Evolutionary conservation across 1,140 invertebrate species (phyloP), one percentile per base, ranked within the genome.

Genomic region (Druon quercuslanigerum): DNA sequence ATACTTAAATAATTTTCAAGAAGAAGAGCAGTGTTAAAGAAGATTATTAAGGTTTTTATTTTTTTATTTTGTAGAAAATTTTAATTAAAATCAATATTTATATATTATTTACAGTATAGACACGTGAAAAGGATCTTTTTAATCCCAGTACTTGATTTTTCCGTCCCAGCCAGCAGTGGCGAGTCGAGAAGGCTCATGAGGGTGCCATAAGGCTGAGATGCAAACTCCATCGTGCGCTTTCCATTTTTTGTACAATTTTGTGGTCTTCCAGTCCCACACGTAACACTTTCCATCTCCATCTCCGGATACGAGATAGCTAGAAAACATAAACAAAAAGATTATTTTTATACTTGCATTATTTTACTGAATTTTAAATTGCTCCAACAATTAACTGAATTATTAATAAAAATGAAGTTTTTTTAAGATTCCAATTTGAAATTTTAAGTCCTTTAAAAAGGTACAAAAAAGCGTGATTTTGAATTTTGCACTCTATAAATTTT

Each of bases 251-350:
- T 98, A 99, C 66, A 99, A 93, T 92, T 99, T 98, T 51, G 98
- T 99, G 0, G 97, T 98, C 90, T 99, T 99, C 98, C 98, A 99
- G 89, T 99, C 98, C 99, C 99, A 99, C 51, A 99, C 95, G 88
- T 98, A 99, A 82, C 98, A 96, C 91, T 99, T 99, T 2, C 99
- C 99, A 92, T 99, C 99, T 6, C 98, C 99, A 92, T 99, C 99
- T n/a, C 99, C 99, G 1, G 98, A 99, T 33, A 99, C 96, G 46
- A 99, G 92, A 89, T 99, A 99, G 87, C 97, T 98, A 90, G 50
- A 95, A 94, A 82, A 80, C 85, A 83, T 77, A 16, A 17, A 33
- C 25, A 76, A 57, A 11, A 16, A n/a, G 51, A 73, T 73, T 70
- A 40, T 14, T 19, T 20, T 33, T 33, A 33, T 33, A 33, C 25